Evolutionary conservation across 2,797 vertebrate species (phyloP).

Genomic region (Coluber constrictor): DNA sequence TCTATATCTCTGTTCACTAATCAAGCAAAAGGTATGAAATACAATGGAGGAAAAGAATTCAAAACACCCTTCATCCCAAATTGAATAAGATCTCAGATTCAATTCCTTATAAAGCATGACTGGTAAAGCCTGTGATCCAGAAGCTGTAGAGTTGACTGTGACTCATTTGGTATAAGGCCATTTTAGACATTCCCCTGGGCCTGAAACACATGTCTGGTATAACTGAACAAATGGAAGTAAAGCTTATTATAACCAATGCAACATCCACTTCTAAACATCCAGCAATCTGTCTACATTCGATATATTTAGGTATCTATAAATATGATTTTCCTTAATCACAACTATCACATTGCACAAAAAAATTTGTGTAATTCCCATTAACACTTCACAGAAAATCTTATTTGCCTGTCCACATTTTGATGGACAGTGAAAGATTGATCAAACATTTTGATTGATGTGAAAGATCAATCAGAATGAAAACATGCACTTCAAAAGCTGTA

Average conservation of each 20-base stretch:
- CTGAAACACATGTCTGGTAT: not conserved
- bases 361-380: not conserved
- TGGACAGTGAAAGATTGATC: too few relatives aligned
- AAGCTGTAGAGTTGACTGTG: not conserved
- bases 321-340: not conserved
- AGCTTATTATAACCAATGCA: not conserved
- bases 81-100: not conserved
- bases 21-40: not conserved
- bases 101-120: not conserved
- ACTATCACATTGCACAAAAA: not conserved
- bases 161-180: not conserved
- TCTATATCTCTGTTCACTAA: not conserved
- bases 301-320: not conserved
- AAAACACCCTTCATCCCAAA: not conserved
- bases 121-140: not conserved
- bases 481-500: not conserved
- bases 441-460: not conserved
- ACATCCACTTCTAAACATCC: not conserved
- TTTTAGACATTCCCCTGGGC: not conserved
- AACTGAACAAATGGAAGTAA: not conserved
- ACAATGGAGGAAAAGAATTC: not conserved
- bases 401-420: not conserved
- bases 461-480: not conserved
- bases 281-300: not conserved
- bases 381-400: not conserved